Evolutionary conservation across 2,888 invertebrate species (phyloP), one percentile per base, ranked within the genome.

Genomic region (Phortica okadai): DNA sequence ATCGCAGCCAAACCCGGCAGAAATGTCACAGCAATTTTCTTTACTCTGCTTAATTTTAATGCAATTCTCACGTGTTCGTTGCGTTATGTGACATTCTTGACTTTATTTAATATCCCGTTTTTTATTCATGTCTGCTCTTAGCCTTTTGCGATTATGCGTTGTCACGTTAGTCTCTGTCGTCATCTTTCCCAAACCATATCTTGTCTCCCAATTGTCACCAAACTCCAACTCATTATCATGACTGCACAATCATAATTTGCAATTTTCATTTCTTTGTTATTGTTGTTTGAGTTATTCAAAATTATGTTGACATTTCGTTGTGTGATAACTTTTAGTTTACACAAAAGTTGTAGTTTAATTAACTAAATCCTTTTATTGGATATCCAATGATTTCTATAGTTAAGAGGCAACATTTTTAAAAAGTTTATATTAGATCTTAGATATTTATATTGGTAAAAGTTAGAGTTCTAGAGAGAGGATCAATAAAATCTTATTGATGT

Each of bases 31-130:
- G 66, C 16, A 14, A 6, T 72, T 58, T 50, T 74, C 78, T 74
- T 78, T 85, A 85, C 85, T 86, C 86, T 84, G 84, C 85, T 85
- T 83, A 85, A 82, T 86, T 84, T 85, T 86, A 85, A 86, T 85
- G 85, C 85, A 83, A 86, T 86, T 88, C 88, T 88, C 88, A 88
- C 88, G 88, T 88, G 88, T 83, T 85, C 82, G 76, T 72, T 74
- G 79, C 74, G 78, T 72, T 72, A 64, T 73, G 44, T 74, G 62
- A 45, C 56, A 42, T 41, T 50, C 54, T 42, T 62, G 62, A 62
- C 62, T 62, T 62, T 62, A 21, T 62, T 62, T 16, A 62, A 62
- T 62, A 10, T 72, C 5, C 56, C 41, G 11, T 25, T 70, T 42
- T 54, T 70, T 72, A 41, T 33, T 56, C 56, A 25, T 41, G 21